Evolutionary conservation across 2,797 vertebrate species (phyloP).

Genomic region (Chrysocyon brachyurus): DNA sequence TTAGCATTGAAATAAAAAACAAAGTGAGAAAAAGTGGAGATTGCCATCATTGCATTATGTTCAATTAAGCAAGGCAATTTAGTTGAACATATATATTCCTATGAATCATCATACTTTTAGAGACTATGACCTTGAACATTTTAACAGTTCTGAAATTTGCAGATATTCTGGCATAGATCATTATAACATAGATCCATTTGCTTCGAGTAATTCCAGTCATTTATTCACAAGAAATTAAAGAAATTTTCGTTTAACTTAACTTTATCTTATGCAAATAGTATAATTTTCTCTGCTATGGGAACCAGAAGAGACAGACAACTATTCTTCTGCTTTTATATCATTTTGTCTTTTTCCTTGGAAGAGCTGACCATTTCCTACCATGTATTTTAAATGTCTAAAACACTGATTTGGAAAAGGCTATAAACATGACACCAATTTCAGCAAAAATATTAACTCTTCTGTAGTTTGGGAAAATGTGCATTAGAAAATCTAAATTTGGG

Average conservation of each 20-base stretch:
- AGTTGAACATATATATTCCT: background rate
- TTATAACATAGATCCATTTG: background rate
- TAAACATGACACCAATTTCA: background rate
- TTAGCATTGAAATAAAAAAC: constrained; percentile 45
- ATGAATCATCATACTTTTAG: background rate
- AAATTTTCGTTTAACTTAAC: background rate
- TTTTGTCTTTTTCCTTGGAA: background rate
- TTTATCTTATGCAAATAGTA: background rate
- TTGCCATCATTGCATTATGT: background rate
- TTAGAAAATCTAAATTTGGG: background rate
- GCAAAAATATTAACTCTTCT: background rate
- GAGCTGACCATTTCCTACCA: background rate
- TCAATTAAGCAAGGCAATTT: constrained; percentile 35
- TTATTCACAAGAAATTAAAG: background rate
- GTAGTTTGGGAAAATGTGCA: background rate
- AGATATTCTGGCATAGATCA: background rate
- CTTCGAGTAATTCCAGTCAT: constrained; percentile 20
- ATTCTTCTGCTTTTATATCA: background rate
- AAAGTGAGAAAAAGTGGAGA: constrained; percentile 24
- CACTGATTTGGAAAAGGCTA: background rate
- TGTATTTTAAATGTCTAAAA: background rate
- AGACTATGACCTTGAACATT: constrained; percentile 6
- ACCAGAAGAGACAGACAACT: background rate
- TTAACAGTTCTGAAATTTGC: background rate
- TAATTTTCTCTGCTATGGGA: background rate